Base-by-base conservation (phyloP, 1,140 invertebrate species). In the Linepithema humile region DNA sequence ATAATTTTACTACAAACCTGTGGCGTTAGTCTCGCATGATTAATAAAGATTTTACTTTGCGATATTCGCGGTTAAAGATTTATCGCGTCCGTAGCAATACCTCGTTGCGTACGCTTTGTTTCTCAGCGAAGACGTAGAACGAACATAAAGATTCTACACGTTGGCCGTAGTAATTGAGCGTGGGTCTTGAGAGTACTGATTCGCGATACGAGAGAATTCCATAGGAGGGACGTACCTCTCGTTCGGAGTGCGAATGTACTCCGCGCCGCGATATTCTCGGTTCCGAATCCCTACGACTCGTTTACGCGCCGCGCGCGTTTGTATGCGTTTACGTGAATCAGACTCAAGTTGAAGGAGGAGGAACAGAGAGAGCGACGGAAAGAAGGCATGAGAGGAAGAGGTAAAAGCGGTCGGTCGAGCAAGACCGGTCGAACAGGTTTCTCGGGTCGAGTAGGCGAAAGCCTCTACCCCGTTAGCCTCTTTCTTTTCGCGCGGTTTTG, bases 341-440 rank as follows among this genome's bases (percentile, higher is more conserved):
- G 12, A 45, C 74, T 60, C 23, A 57, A 53, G 65, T 75, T 59
- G 53, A 32, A 77, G 60, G 43, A 40, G 67, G 64, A 87, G 32
- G 32, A 40, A 43, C 60, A 35, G 1, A 23, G 1, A 26, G 55
- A 75, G 9, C 43, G 65, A 83, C 43, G 55, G 75, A 57, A n/a
- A 59, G 38, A 23, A 17, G 62, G 23, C 43, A 57, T 32, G 26
- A 23, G 45, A n/a, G 64, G 69, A 73, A 69, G 65, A 45, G n/a
- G 53, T 53, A 86, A 67, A 73, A 69, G 82, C 73, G 89, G 88
- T 91, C 82, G 87, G 69, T 74, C 85, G 82, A 82, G 92, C 83
- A 89, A 92, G 92, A 94, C 93, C 93, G 93, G 93, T 94, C 89
- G 82, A 90, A 93, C 93, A 90, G 92, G 93, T 93, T 94, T 92